A percentile compares a stretch with the other conserved stretches of the same genome.
phyloP scores from a whole-genome alignment of 1,140 invertebrate genomes.

The Phenacoccus solenopsis region DNA sequence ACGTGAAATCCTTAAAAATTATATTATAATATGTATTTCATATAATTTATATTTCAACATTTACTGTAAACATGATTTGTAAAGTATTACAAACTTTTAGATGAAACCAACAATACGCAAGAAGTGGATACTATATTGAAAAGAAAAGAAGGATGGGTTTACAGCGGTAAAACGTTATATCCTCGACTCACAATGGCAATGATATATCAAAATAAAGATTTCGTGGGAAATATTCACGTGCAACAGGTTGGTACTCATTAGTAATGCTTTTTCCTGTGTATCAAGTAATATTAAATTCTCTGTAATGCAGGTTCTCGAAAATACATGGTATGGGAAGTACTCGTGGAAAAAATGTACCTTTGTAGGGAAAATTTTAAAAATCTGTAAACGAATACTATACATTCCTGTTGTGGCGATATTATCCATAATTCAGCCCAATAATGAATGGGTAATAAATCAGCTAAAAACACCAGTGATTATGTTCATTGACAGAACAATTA shows the following conservation, averaged over 20 bases:
- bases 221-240: conserved; percentile 59
- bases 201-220: conserved; percentile 56
- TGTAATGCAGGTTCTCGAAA: not conserved
- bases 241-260: conserved; percentile 38
- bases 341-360: not conserved
- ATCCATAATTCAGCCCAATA: not conserved
- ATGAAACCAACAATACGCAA: conserved; percentile 30
- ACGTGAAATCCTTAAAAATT: no score
- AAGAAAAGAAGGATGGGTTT: conserved; percentile 34
- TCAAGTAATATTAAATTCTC: no score
- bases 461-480: not conserved
- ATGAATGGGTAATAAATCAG: not conserved
- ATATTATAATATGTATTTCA: no score
- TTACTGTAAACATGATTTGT: no score
- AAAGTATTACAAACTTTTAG: no score
- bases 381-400: not conserved
- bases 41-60: no score
- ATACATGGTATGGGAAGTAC: not conserved
- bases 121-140: conserved; percentile 54
- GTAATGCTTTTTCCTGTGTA: no score
- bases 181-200: conserved; percentile 54
- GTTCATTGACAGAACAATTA: not conserved
- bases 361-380: not conserved
- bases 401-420: not conserved
- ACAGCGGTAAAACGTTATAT: conserved; percentile 34